Evolutionary conservation across 2,113 vertebrate species (phyloP).

Genomic region (Hippocampus mohnikei): DNA sequence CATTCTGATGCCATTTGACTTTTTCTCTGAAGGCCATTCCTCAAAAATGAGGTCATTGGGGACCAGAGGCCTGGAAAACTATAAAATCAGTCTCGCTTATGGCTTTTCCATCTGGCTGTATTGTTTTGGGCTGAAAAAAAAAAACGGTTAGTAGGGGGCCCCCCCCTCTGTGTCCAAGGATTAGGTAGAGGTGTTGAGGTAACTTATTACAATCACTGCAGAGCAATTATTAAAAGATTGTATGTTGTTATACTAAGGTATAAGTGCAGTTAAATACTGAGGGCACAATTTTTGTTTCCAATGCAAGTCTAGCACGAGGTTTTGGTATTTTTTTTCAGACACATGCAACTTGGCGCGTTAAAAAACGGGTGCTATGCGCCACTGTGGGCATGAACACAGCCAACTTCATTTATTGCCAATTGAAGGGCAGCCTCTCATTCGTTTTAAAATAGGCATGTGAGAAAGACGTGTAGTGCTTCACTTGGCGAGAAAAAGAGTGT

Average conservation of each 20-base stretch:
- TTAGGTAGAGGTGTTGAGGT: constrained; percentile 1
- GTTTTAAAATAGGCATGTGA: too few species aligned
- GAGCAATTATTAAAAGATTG: background rate
- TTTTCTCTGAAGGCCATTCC: constrained; percentile 58
- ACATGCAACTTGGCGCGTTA: too few species aligned
- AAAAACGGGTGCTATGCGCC: too few species aligned
- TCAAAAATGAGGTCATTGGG: constrained; percentile 58
- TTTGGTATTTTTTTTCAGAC: too few species aligned
- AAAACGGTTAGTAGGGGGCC: constrained; percentile 13
- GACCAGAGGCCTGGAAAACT: constrained; percentile 50
- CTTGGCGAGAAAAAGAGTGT: too few species aligned
- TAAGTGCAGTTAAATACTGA: background rate
- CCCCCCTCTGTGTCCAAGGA: constrained; percentile 41
- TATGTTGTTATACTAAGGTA: background rate
- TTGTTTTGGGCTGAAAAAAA: constrained; percentile 35
- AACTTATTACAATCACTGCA: background rate
- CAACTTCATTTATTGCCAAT: too few species aligned
- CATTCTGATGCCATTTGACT: constrained; percentile 43
- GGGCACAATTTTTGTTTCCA: too few species aligned
- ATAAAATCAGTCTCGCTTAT: constrained; percentile 51
- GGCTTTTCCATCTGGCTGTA: constrained; percentile 60
- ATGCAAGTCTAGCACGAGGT: too few species aligned
- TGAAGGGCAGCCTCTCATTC: too few species aligned
- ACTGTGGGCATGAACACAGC: too few species aligned
- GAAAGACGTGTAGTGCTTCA: too few species aligned